phyloP scores from a whole-genome alignment of 2,888 invertebrate species.

The Metalampra italica region DNA sequence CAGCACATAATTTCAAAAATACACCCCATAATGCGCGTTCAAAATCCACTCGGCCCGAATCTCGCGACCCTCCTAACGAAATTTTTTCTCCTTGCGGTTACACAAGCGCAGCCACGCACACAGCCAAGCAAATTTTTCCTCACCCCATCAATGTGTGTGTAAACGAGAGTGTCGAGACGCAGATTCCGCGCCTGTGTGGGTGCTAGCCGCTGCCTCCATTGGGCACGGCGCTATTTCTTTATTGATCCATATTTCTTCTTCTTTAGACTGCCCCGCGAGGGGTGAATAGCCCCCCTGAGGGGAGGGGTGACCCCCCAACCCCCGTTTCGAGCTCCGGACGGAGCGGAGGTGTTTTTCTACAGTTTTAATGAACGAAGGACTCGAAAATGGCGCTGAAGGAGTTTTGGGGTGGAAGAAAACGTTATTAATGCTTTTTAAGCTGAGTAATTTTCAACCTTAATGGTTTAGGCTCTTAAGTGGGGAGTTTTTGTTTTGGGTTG shows the following conservation, averaged over 20 bases:
- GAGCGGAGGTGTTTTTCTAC: constrained; percentile 71
- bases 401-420: constrained; percentile 51
- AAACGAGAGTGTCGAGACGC: constrained; percentile 31
- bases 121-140: constrained; percentile 33
- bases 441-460: constrained; percentile 63
- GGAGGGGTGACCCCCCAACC: constrained; percentile 25
- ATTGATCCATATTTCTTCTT: constrained; percentile 80
- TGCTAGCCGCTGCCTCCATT: constrained; percentile 70
- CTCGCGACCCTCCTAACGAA: constrained; percentile 1
- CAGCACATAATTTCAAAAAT: constrained; percentile 13
- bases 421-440: constrained; percentile 76
- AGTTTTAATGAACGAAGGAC: constrained; percentile 75
- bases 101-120: constrained; percentile 25
- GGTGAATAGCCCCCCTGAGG: constrained; percentile 24
- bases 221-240: constrained; percentile 77
- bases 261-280: constrained; percentile 67
- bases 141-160: constrained; percentile 21
- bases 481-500: constrained; percentile 29
- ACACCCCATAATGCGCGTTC: constrained; percentile 5
- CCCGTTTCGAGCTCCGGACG: constrained; percentile 23
- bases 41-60: constrained; percentile 5
- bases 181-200: constrained; percentile 46
- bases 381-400: constrained; percentile 54
- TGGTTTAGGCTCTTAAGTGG: constrained; percentile 36
- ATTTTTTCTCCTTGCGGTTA: constrained; percentile 32